Base-by-base conservation (phyloP, 2,888 invertebrate genomes). In the Chymomyza caudatula region DNA sequence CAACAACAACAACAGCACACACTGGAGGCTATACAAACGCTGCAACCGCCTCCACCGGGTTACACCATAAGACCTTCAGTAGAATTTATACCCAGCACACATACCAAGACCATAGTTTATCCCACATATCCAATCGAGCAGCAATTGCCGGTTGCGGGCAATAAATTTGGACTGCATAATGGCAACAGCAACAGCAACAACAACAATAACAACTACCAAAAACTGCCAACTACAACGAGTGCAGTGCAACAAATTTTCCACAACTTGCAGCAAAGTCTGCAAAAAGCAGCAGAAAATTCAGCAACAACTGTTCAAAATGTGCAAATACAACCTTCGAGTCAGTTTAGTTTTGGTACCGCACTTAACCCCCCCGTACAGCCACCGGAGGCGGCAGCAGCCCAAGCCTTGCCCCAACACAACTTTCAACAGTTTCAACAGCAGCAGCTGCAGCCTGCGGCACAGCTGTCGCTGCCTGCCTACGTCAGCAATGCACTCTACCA, bases 111-210 rank as follows among this genome's bases (percentile, higher is more conserved):
- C 60, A 73, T 82, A 69, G 80, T 82, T 75, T 82, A 82, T 75
- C 83, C 80, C 58, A 79, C 87, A 78, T 89, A 86, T 69, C 87
- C 92, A 64, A 87, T 89, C 25, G 91, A 91, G 76, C 92, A 92
- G 77, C 93, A 92, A 78, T 89, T 93, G 67, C 93, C 93, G 13
- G 80, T 86, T 86, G 67, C 82, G 85, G 91, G 92, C 20, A 92
- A 93, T 86, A 87, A 87, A 84, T 89, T 88, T 67, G 80, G 78
- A 51, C 70, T 71, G 64, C 73, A 78, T 65, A 63, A 67, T 65
- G 63, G 55, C 65, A 72, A 60, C 59, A 49, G 59, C 47, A 60
- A 60, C 62, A 71, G 69, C 69, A 78, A 73, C 61, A 52, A 53
- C 65, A 65, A 37, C 61, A 70, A 58, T 63, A 78, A 64, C 72